phyloP scores from a whole-genome alignment of 2,113 vertebrate genomes.

The Chaenocephalus aceratus region DNA sequence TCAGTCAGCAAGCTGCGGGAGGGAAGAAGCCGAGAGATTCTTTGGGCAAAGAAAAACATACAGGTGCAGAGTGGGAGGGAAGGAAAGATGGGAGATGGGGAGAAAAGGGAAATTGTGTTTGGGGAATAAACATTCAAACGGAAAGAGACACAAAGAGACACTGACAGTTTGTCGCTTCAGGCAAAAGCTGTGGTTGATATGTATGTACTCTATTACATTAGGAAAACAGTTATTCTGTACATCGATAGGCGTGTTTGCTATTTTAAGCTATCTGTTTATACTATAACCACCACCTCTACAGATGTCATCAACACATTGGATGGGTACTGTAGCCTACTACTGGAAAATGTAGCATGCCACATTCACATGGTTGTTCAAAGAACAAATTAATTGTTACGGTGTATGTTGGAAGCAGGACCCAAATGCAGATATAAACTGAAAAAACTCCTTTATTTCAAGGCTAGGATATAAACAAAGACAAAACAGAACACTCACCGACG shows the following conservation, averaged over 20 bases:
- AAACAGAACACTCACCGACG: too few relatives aligned
- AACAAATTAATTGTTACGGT: too few relatives aligned
- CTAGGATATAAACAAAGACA: too few relatives aligned
- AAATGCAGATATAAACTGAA: too few relatives aligned
- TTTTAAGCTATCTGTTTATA: background rate
- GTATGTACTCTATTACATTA: background rate
- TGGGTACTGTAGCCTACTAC: too few relatives aligned
- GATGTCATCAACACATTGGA: too few relatives aligned
- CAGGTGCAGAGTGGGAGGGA: constrained; percentile 30
- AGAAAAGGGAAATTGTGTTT: background rate
- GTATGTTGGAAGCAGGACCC: too few relatives aligned
- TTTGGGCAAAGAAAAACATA: constrained; percentile 36
- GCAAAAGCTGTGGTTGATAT: constrained; percentile 10
- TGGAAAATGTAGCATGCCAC: too few relatives aligned
- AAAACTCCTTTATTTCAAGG: too few relatives aligned
- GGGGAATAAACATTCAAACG: background rate
- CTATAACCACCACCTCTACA: too few relatives aligned
- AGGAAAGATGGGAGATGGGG: constrained; percentile 3
- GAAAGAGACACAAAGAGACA: background rate
- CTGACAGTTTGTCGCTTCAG: constrained; percentile 10
- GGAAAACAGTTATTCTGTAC: background rate
- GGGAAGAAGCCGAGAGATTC: constrained; percentile 30
- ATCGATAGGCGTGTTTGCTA: background rate
- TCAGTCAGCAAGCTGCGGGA: constrained; percentile 49
- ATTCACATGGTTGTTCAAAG: too few relatives aligned